These are phyloP conservation scores for Calyptomena viridis DNA, from an alignment of 2,113 vertebrate species.

Conservation along the genomic window DNA sequence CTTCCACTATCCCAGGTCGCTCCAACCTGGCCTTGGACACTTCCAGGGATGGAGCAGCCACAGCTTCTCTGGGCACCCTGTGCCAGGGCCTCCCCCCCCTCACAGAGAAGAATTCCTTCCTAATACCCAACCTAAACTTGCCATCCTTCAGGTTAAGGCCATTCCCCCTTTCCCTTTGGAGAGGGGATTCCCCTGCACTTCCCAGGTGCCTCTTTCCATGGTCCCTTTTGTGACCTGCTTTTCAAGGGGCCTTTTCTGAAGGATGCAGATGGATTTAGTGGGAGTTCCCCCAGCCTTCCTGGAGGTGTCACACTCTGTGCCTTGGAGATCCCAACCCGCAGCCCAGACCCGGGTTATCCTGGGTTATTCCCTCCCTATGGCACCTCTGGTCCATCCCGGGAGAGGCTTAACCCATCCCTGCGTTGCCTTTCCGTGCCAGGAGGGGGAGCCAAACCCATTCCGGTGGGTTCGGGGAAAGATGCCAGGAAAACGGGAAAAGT, in stretches of 20 bases:
- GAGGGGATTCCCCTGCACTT: too few species aligned
- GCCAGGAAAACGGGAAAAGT: not conserved
- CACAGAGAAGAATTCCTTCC: not conserved
- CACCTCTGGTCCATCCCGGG: not conserved
- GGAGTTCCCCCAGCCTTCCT: not conserved
- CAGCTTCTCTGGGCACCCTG: not conserved
- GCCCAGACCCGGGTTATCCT: accelerated
- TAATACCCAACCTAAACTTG: too few species aligned
- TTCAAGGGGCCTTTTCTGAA: not conserved
- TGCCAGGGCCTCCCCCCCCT: not conserved
- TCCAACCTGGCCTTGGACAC: not conserved
- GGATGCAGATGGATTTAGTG: not conserved
- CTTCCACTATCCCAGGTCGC: accelerated
- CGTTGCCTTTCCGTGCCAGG: not conserved
- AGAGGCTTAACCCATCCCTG: accelerated
- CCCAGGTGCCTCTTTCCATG: accelerated
- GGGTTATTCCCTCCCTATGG: accelerated
- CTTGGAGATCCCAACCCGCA: not conserved
- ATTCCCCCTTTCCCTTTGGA: not conserved
- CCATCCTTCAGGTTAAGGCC: too few species aligned
- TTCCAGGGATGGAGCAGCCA: not conserved
- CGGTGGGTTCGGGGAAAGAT: not conserved
- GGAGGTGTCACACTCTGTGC: accelerated
- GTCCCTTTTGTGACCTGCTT: not conserved
- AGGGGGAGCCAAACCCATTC: not conserved